These are phyloP conservation scores for Lysandra coridon DNA, from an alignment of 2,888 invertebrate genomes.

Conservation along the genomic window DNA sequence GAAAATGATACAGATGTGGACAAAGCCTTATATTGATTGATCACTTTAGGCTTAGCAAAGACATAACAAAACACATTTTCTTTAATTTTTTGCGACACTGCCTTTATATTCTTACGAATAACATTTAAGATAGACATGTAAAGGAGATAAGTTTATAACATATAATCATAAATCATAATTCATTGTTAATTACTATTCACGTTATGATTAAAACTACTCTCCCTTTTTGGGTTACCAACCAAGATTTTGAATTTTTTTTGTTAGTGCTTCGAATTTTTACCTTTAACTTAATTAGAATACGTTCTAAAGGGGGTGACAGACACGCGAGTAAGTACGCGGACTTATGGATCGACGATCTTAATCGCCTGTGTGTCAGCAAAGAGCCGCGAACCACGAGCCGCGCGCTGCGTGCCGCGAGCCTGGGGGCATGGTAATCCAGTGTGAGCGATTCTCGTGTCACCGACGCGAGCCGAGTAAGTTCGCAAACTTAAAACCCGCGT, in stretches of 20 bases:
- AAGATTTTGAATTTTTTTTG: not conserved
- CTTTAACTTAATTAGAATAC: not conserved
- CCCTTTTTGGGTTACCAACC: not conserved
- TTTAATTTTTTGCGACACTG: not conserved
- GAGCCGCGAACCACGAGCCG: no score
- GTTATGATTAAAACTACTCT: not conserved
- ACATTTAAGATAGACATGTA: not conserved
- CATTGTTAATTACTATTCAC: not conserved
- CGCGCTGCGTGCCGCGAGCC: no score
- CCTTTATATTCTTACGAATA: slow-evolving; percentile 7
- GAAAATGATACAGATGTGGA: no score
- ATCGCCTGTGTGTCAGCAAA: no score
- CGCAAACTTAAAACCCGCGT: no score
- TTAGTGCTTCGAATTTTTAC: not conserved
- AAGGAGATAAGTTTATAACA: not conserved
- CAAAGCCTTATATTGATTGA: not conserved
- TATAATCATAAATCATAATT: not conserved
- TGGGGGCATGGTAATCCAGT: no score
- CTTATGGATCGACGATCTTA: no score
- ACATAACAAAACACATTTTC: slow-evolving; percentile 1
- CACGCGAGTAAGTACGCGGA: no score
- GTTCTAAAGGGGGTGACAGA: not conserved
- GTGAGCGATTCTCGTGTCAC: no score
- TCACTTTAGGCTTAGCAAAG: not conserved
- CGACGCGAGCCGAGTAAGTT: no score